Evolutionary conservation across 2,888 invertebrate species (phyloP).

Genomic region (Norana najaformis): DNA sequence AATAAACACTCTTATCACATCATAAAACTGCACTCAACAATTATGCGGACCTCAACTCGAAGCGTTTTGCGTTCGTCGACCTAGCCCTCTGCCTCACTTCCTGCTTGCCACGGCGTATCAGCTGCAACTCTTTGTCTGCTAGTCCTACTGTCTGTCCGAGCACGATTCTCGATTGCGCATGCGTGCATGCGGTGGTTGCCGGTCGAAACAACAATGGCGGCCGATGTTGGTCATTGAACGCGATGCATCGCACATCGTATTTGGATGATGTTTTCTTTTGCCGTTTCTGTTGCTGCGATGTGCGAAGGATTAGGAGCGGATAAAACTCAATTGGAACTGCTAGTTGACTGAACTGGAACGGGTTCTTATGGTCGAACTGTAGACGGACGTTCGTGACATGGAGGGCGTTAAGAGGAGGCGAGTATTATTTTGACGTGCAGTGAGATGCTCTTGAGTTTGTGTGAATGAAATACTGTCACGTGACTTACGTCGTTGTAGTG

Average conservation of each 20-base stretch:
- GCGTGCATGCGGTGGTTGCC: not conserved
- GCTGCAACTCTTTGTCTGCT: not conserved
- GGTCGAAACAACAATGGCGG: not conserved
- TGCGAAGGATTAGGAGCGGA: not conserved
- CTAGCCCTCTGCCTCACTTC: not conserved
- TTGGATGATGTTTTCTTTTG: not conserved
- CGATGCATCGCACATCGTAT: not conserved
- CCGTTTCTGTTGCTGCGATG: constrained; percentile 6
- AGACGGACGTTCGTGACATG: not conserved
- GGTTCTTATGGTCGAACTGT: not conserved
- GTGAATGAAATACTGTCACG: not conserved
- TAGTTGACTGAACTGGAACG: not conserved
- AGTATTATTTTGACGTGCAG: not conserved
- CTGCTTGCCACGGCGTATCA: not conserved
- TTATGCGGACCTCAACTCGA: not conserved
- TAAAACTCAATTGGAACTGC: not conserved
- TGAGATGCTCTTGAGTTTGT: not conserved
- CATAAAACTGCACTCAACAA: not conserved
- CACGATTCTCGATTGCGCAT: not conserved
- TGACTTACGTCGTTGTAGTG: not conserved
- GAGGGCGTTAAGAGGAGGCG: constrained; percentile 13
- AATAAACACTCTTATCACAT: too few relatives aligned
- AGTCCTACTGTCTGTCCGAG: not conserved
- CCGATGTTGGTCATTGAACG: not conserved
- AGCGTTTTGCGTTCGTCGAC: not conserved